Percentiles rank a stretch among this genome's conserved stretches.
These are phyloP conservation scores for Zaprionus ghesquierei DNA, from an alignment of 1,140 invertebrate species.

Conservation along the genomic window DNA sequence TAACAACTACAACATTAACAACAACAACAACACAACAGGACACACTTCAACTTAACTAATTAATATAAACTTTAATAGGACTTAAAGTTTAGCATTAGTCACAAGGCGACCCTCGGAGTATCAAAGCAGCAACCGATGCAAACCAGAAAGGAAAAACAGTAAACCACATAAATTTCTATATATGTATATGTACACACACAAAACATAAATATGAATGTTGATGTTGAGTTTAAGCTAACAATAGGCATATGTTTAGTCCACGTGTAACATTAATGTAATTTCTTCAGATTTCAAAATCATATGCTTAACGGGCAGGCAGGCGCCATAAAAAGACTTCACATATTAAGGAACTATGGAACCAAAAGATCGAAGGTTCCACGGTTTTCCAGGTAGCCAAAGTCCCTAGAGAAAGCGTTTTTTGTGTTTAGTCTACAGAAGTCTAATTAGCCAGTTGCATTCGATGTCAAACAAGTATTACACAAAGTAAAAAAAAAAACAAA, in stretches of 20 bases:
- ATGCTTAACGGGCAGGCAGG: neutral
- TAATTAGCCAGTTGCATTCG: conserved; percentile 48
- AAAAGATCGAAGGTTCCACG: too few species aligned
- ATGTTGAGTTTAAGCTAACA: conserved; percentile 67
- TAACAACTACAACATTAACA: neutral
- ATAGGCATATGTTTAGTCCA: conserved; percentile 69
- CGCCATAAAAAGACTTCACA: too few species aligned
- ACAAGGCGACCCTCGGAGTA: conserved; percentile 36
- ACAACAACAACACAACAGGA: conserved; percentile 8
- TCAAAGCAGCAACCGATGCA: conserved; percentile 17
- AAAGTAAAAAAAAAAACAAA: conserved; percentile 20
- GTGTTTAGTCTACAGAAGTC: conserved; percentile 33
- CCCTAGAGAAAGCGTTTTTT: neutral
- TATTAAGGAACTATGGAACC: too few species aligned
- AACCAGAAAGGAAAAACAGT: neutral
- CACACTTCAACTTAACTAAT: conserved; percentile 44
- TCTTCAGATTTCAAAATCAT: conserved; percentile 23
- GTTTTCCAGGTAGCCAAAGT: neutral
- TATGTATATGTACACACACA: conserved; percentile 42
- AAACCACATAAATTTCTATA: conserved; percentile 38
- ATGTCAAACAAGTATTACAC: conserved; percentile 66
- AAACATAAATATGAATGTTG: conserved; percentile 59
- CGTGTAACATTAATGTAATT: conserved; percentile 62
- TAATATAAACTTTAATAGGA: conserved; percentile 70
- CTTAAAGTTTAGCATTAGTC: conserved; percentile 75